Conservation (phyloP, 1,140 invertebrate genomes). For the Diuraphis noxia region DNA sequence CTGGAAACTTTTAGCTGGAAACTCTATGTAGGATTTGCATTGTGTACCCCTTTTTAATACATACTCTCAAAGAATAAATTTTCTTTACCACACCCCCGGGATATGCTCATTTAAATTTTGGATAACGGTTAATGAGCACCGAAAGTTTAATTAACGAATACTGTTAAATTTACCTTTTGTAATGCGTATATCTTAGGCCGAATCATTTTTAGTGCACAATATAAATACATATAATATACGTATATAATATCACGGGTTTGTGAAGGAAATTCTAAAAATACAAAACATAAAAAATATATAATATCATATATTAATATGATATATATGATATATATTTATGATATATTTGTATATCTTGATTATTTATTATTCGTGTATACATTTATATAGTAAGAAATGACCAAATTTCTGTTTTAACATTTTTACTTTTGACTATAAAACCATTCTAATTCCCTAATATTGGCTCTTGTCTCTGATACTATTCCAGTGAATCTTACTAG, state of each 20-base stretch:
- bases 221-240: not conserved
- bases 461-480: not conserved
- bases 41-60: not conserved
- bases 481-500: not conserved
- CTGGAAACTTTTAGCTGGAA: constrained; percentile 19
- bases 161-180: constrained; percentile 33
- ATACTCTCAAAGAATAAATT: constrained; percentile 30
- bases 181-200: not conserved
- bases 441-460: not conserved
- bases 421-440: not conserved
- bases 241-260: not conserved
- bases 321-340: too few relatives aligned
- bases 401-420: not conserved
- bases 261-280: not conserved
- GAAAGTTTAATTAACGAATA: constrained; percentile 48
- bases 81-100: constrained; percentile 2
- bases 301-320: not conserved
- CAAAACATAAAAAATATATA: not conserved
- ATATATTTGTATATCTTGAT: too few relatives aligned
- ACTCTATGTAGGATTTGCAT: not conserved
- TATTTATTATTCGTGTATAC: too few relatives aligned
- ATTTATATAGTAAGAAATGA: too few relatives aligned
- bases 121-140: constrained; percentile 45
- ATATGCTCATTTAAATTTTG: constrained; percentile 48
- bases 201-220: not conserved